Conservation (phyloP, 37 sponge, comb jelly and placozoan genomes). For the Tethya wilhelma region DNA sequence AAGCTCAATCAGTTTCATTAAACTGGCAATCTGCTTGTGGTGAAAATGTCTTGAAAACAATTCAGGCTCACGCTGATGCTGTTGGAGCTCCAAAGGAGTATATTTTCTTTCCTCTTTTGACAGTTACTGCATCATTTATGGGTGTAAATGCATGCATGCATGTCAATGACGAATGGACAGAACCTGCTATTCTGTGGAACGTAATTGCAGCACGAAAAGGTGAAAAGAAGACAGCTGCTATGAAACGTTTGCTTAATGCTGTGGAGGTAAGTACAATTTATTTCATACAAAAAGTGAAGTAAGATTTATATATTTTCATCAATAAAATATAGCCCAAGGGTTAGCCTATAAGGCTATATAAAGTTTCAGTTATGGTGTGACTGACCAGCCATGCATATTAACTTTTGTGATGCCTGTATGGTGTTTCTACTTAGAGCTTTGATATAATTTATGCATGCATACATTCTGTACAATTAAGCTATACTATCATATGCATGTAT, state of each 20-base stretch:
- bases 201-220: constrained; percentile 22
- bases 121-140: constrained; percentile 21
- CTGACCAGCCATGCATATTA: no score
- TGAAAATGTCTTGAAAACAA: neutral
- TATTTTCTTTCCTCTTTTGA: constrained; percentile 17
- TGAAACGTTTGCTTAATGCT: neutral
- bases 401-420: no score
- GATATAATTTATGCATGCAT: no score
- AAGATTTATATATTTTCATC: no score
- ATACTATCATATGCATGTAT: no score
- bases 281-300: no score
- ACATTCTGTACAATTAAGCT: no score
- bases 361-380: no score
- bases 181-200: constrained; percentile 14
- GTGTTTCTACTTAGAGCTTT: no score
- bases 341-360: no score
- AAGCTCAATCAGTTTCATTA: neutral
- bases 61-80: constrained; percentile 13
- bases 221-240: constrained; percentile 21
- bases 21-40: neutral
- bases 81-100: constrained; percentile 16
- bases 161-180: constrained; percentile 3
- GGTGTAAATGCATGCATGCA: constrained; percentile 11
- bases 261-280: neutral
- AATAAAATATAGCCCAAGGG: no score